Evolutionary conservation across 2,888 invertebrate genomes (phyloP).

Genomic region (Harpalus rubripes): DNA sequence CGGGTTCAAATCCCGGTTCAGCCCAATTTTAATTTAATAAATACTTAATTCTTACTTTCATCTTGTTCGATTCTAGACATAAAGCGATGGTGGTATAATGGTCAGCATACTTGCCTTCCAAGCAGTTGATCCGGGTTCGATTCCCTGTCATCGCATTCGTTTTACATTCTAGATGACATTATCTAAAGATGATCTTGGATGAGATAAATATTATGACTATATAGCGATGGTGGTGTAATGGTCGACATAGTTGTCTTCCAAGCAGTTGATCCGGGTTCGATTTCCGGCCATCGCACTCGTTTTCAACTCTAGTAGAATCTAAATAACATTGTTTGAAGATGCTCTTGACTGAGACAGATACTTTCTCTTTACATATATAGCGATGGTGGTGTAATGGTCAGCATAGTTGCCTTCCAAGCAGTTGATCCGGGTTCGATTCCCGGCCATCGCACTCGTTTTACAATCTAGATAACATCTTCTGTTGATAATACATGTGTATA

Average conservation of each 20-base stretch:
- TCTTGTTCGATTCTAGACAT: too few species aligned
- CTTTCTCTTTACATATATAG: neutral
- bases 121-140: conserved; percentile 78
- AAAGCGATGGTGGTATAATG: conserved; percentile 78
- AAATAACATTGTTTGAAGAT: too few species aligned
- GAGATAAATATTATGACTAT: too few species aligned
- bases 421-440: conserved; percentile 78
- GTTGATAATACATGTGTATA: too few species aligned
- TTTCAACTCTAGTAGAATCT: too few species aligned
- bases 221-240: conserved; percentile 63
- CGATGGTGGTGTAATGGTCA: conserved; percentile 67
- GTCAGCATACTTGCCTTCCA: conserved; percentile 78
- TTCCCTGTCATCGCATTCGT: conserved; percentile 77
- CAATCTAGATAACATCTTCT: neutral
- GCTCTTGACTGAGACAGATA: too few species aligned
- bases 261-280: conserved; percentile 63
- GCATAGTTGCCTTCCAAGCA: conserved; percentile 67
- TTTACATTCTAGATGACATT: neutral
- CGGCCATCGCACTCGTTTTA: conserved; percentile 76
- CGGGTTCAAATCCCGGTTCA: conserved; percentile 78
- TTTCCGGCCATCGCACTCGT: too few species aligned
- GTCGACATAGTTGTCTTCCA: conserved; percentile 67
- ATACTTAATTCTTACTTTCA: too few species aligned
- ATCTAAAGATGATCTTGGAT: neutral
- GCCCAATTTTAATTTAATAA: conserved; percentile 71